Evolutionary conservation across 2,888 invertebrate genomes (phyloP).

Genomic region (Drosophila lutescens): DNA sequence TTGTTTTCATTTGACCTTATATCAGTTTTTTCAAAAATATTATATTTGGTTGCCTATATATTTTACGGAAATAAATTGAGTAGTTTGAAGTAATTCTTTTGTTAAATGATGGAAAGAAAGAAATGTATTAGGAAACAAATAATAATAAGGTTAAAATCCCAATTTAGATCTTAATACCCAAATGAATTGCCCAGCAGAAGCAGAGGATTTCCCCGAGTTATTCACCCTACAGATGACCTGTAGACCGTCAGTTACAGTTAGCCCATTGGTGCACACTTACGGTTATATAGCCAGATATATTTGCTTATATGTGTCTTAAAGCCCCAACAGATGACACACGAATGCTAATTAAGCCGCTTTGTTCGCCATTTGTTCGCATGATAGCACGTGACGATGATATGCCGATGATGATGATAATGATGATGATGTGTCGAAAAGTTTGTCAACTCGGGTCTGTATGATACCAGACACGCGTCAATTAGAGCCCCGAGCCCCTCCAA

Average conservation of each 20-base stretch:
- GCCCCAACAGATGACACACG: constrained; percentile 60
- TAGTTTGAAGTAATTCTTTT: too few species aligned
- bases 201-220: not conserved
- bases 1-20: too few species aligned
- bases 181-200: not conserved
- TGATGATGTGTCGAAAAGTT: constrained; percentile 45
- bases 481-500: constrained; percentile 40
- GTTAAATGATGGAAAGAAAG: too few species aligned
- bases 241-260: not conserved
- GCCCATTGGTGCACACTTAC: constrained; percentile 9
- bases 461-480: constrained; percentile 73
- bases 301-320: constrained; percentile 44
- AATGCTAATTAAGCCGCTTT: constrained; percentile 73
- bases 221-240: constrained; percentile 17
- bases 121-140: too few species aligned
- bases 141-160: not conserved
- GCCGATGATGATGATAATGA: constrained; percentile 23
- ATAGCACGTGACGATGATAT: constrained; percentile 64
- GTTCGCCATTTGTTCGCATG: constrained; percentile 53
- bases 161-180: not conserved
- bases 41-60: too few species aligned
- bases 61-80: too few species aligned
- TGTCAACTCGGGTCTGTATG: constrained; percentile 59
- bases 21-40: too few species aligned
- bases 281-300: constrained; percentile 20